Evolutionary conservation across 2,113 vertebrate genomes (phyloP).

Genomic region (Arvicanthis niloticus): DNA sequence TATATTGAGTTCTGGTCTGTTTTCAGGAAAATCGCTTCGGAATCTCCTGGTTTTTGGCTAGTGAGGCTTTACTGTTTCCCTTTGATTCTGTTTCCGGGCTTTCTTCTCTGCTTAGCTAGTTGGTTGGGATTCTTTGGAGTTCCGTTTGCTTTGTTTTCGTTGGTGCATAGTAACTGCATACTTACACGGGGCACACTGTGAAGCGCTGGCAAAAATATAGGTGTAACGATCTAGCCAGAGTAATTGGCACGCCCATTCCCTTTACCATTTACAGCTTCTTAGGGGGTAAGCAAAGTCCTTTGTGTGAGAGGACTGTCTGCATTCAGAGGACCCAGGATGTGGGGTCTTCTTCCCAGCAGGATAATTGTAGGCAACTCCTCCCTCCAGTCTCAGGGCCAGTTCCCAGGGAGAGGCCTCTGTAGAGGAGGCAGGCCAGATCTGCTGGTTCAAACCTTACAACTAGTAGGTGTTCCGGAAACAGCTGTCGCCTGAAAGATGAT

Average conservation of each 20-base stretch:
- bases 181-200: not conserved
- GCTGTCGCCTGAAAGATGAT: slow-evolving; percentile 75
- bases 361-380: slow-evolving; percentile 38
- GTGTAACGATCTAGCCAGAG: not conserved
- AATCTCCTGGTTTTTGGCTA: not conserved
- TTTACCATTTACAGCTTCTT: not conserved
- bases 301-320: not conserved
- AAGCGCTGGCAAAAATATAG: not conserved
- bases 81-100: not conserved
- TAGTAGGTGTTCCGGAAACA: slow-evolving; percentile 81
- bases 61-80: not conserved
- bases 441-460: not conserved
- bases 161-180: not conserved
- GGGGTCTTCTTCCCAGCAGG: not conserved
- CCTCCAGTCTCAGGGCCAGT: not conserved
- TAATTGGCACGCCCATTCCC: fast-evolving
- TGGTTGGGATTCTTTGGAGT: not conserved
- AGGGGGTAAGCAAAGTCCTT: not conserved
- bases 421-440: slow-evolving; percentile 13
- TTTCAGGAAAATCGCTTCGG: not conserved
- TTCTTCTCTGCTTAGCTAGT: not conserved
- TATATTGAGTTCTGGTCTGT: not conserved
- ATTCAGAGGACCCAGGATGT: not conserved
- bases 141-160: not conserved
- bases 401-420: slow-evolving; percentile 33